Percentiles rank a stretch among this genome's conserved stretches.
phyloP scores from a whole-genome alignment of 2,888 invertebrate species.

The Cinara cedri region DNA sequence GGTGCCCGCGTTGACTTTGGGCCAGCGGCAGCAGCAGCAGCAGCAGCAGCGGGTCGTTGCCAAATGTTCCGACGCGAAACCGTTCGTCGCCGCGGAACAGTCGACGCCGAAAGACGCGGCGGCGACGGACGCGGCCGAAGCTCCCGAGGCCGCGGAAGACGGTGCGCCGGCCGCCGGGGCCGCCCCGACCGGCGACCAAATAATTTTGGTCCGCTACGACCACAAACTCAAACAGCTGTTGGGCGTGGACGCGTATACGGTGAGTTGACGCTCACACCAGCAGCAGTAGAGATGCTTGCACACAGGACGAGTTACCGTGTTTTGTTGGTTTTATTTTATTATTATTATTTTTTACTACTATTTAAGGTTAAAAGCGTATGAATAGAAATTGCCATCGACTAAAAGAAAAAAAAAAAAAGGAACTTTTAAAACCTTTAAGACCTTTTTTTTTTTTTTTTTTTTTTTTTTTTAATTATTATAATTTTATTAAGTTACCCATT shows the following conservation, averaged over 20 bases:
- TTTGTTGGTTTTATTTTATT: constrained; percentile 24
- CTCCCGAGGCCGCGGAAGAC: not conserved
- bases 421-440: not conserved
- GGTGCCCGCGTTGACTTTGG: constrained; percentile 1
- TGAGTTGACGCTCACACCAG: constrained; percentile 37
- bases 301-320: constrained; percentile 50
- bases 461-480: not conserved
- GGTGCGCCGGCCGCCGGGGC: not conserved
- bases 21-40: not conserved
- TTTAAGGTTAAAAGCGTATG: not conserved
- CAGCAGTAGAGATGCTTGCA: not conserved
- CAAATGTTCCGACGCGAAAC: constrained; percentile 75
- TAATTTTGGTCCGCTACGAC: constrained; percentile 38
- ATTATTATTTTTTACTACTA: constrained; percentile 12
- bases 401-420: not conserved
- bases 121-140: not conserved
- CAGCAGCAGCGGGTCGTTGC: constrained; percentile 60
- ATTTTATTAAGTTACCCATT: constrained; percentile 24
- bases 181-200: not conserved
- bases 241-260: constrained; percentile 38
- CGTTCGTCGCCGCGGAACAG: constrained; percentile 77
- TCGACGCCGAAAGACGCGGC: constrained; percentile 62
- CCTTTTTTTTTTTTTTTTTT: not conserved
- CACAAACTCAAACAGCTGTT: constrained; percentile 45
- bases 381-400: constrained; percentile 17